Percentiles rank a stretch among this genome's conserved stretches.
phyloP scores from a whole-genome alignment of 2,888 invertebrate genomes.

The Pyrgus malvae region DNA sequence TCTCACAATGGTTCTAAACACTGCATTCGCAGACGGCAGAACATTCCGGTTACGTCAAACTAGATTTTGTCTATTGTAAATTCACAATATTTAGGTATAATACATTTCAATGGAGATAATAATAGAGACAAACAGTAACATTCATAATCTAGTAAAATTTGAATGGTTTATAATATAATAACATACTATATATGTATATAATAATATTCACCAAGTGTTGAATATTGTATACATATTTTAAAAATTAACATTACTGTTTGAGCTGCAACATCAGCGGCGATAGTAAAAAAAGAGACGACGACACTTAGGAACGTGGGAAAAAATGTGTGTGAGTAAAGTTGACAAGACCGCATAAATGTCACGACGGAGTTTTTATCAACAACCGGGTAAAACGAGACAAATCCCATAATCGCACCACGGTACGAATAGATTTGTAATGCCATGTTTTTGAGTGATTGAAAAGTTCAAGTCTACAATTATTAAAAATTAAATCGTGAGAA shows the following conservation, averaged over 20 bases:
- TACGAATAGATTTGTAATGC: background rate
- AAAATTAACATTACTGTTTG: background rate
- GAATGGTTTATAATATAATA: background rate
- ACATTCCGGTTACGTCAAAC: background rate
- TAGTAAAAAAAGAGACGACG: constrained; percentile 11
- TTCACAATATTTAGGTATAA: background rate
- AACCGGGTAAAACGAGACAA: constrained; percentile 40
- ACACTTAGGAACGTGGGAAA: constrained; percentile 58
- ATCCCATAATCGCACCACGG: background rate
- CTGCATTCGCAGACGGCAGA: background rate
- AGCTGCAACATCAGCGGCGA: background rate
- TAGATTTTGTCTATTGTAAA: background rate
- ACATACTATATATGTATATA: too few species aligned
- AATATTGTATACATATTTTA: background rate
- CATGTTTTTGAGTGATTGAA: background rate
- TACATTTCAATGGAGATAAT: background rate
- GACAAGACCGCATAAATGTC: constrained; percentile 42
- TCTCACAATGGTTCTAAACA: constrained; percentile 3
- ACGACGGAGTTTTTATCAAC: constrained; percentile 61
- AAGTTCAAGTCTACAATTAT: background rate
- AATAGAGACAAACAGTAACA: background rate
- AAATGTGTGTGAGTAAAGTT: constrained; percentile 45
- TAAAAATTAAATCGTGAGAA: background rate
- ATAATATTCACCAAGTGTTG: too few species aligned
- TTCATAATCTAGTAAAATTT: background rate